Evolutionary conservation across 2,888 invertebrate species (phyloP).

Genomic region (Folsomia candida): DNA sequence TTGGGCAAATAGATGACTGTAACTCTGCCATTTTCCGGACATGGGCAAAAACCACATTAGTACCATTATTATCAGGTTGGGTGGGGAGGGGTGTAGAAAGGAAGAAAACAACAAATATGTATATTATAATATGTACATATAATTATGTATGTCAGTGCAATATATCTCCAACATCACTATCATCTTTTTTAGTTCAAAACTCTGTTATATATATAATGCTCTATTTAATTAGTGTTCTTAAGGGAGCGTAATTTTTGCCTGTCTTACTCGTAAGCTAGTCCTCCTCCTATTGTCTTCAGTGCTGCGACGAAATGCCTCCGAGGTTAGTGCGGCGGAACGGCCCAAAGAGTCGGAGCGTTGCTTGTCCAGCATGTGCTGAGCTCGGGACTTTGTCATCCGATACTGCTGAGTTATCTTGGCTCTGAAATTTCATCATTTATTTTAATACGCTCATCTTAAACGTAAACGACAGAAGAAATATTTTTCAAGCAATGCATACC

Average conservation of each 20-base stretch:
- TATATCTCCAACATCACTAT: slow-evolving; percentile 5
- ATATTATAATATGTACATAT: not conserved
- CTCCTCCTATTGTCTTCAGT: slow-evolving; percentile 54
- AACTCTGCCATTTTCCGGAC: slow-evolving; percentile 53
- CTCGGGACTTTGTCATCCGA: slow-evolving; percentile 48
- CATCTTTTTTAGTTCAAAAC: not conserved
- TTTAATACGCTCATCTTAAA: not conserved
- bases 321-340: slow-evolving; percentile 37
- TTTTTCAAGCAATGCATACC: slow-evolving; percentile 60
- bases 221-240: not conserved
- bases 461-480: not conserved
- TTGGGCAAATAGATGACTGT: slow-evolving; percentile 57
- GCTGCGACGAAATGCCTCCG: slow-evolving; percentile 47
- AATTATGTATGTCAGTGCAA: slow-evolving; percentile 6
- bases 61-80: slow-evolving; percentile 19
- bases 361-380: slow-evolving; percentile 44
- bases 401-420: slow-evolving; percentile 51
- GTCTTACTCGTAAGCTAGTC: slow-evolving; percentile 62
- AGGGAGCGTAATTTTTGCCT: slow-evolving; percentile 43
- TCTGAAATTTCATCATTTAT: slow-evolving; percentile 22
- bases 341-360: slow-evolving; percentile 48
- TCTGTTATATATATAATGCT: not conserved
- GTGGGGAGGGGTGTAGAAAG: not conserved
- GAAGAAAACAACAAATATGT: slow-evolving; percentile 8
- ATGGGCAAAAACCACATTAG: slow-evolving; percentile 19